A percentile compares a stretch with the other conserved stretches of the same genome.
Conservation (phyloP, 2,888 invertebrate genomes). For the Xestia sexstrigata region DNA sequence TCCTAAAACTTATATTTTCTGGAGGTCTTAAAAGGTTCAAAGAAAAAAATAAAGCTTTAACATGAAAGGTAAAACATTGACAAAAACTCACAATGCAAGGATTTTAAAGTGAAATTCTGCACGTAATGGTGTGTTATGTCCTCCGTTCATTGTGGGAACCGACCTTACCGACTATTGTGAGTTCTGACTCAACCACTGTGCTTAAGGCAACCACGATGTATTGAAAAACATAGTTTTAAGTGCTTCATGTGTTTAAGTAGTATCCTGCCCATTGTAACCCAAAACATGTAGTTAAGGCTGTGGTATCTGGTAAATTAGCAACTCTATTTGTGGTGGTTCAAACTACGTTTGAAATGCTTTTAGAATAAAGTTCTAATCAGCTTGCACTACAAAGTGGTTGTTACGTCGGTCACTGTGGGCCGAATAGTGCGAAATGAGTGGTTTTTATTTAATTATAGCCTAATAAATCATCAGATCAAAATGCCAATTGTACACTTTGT, state of each 20-base stretch:
- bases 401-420: no score
- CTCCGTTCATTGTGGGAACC: constrained; percentile 34
- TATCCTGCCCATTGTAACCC: neutral
- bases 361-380: no score
- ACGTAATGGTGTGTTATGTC: constrained; percentile 1
- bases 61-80: neutral
- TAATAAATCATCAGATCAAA: no score
- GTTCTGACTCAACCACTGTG: constrained; percentile 15
- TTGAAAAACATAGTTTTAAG: constrained; percentile 1
- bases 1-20: neutral
- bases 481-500: no score
- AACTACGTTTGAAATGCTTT: no score
- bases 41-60: neutral
- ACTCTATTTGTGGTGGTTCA: no score
- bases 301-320: no score
- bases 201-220: neutral
- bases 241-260: neutral
- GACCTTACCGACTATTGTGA: constrained; percentile 36
- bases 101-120: constrained; percentile 20
- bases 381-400: no score
- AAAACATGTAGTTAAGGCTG: neutral
- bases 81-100: constrained; percentile 45
- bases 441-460: no score
- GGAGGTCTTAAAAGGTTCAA: neutral
- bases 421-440: no score